Evolutionary conservation across 2,797 vertebrate genomes (phyloP).

Genomic region (Rhinella marina): DNA sequence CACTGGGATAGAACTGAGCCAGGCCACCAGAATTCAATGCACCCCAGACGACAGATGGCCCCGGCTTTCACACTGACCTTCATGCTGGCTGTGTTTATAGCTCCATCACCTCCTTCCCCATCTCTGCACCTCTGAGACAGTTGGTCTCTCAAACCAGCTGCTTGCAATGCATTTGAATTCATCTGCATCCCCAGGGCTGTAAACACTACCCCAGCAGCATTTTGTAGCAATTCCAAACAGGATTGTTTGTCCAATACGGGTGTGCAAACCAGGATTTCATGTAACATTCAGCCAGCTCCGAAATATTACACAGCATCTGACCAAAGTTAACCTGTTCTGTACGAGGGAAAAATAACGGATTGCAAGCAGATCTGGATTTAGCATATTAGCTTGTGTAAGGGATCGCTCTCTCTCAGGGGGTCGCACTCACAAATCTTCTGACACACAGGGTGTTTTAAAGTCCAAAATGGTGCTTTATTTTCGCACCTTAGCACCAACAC

Average conservation of each 20-base stretch:
- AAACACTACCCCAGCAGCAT: constrained; percentile 56
- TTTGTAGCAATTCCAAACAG: constrained; percentile 48
- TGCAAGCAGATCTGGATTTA: not conserved
- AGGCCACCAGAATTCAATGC: constrained; percentile 66
- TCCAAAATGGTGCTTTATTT: no score
- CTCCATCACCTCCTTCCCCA: constrained; percentile 58
- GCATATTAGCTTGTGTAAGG: not conserved
- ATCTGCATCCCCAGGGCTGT: constrained; percentile 57
- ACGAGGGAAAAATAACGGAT: not conserved
- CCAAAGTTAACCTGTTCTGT: constrained; percentile 5
- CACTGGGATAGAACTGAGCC: constrained; percentile 51
- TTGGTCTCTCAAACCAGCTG: constrained; percentile 60
- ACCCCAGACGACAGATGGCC: constrained; percentile 63
- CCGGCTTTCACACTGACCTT: constrained; percentile 64
- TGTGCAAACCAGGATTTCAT: constrained; percentile 21
- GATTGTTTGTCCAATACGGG: constrained; percentile 25
- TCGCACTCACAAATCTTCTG: no score
- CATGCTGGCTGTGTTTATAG: constrained; percentile 66
- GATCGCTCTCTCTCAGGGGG: no score
- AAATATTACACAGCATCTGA: constrained; percentile 2
- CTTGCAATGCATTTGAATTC: constrained; percentile 58
- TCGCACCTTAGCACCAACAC: no score
- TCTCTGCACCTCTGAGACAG: constrained; percentile 60
- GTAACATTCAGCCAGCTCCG: constrained; percentile 18
- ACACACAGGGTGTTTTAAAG: no score